These are phyloP conservation scores for Listronotus bonariensis DNA, from an alignment of 1,140 invertebrate genomes.

Conservation along the genomic window DNA sequence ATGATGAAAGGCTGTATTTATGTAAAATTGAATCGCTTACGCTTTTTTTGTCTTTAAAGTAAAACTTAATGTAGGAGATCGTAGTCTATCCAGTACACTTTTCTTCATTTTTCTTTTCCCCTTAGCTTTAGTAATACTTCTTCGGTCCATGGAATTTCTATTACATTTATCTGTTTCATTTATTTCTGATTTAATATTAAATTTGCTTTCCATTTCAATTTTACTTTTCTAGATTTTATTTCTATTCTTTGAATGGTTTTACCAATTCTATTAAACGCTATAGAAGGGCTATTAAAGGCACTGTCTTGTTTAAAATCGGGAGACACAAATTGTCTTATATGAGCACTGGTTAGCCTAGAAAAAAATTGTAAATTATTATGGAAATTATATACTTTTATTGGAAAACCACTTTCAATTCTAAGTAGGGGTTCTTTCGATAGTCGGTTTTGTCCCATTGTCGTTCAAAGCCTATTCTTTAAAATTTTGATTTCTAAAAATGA, in stretches of 20 bases:
- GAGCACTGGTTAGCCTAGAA: conserved; percentile 29
- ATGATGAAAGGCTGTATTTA: no score
- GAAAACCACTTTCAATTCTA: no score
- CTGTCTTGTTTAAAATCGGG: conserved; percentile 29
- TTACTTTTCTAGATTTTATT: neutral
- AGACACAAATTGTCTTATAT: conserved; percentile 38
- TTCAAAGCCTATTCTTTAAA: no score
- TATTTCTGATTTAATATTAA: neutral
- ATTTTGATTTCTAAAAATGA: no score
- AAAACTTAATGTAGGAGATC: conserved; percentile 24
- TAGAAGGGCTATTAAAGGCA: conserved; percentile 6
- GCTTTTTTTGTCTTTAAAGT: conserved; percentile 19
- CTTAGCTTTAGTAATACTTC: neutral
- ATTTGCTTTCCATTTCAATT: neutral
- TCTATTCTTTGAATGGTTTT: neutral
- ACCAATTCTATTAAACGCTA: neutral
- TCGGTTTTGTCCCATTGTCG: no score
- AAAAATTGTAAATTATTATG: neutral
- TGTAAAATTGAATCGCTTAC: conserved; percentile 4
- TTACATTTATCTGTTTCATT: conserved; percentile 5
- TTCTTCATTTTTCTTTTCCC: conserved; percentile 5
- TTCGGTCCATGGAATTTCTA: neutral
- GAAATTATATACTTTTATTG: no score
- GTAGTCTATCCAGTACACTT: conserved; percentile 4
- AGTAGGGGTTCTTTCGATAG: no score